Evolutionary conservation across 2,113 vertebrate genomes (phyloP).

Genomic region (Raja brachyura): DNA sequence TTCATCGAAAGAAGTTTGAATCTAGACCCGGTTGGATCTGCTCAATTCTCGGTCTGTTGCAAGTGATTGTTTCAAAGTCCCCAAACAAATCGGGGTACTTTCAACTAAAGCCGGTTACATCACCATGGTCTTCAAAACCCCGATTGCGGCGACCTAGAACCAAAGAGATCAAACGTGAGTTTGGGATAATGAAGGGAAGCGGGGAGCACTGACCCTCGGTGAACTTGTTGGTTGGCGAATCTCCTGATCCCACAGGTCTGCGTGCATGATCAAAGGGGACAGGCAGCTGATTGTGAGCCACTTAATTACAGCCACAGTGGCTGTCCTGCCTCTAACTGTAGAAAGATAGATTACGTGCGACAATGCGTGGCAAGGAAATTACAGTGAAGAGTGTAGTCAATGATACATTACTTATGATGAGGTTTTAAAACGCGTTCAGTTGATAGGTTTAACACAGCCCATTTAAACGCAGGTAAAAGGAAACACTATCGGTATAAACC

Average conservation of each 20-base stretch:
- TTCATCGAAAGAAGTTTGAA: no score
- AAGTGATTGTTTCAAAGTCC: background rate
- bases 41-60: no score
- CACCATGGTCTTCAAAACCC: background rate
- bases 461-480: background rate
- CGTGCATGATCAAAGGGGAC: constrained; percentile 19
- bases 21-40: no score
- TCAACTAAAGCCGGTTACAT: background rate
- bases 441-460: background rate
- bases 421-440: background rate
- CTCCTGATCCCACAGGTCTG: background rate
- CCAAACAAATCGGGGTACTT: background rate
- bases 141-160: background rate
- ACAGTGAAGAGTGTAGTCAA: background rate
- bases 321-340: background rate
- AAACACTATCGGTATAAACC: background rate
- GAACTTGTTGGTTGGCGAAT: background rate
- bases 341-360: background rate
- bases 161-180: background rate
- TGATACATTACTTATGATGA: background rate
- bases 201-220: background rate
- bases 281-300: background rate
- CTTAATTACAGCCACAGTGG: background rate
- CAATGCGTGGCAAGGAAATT: background rate
- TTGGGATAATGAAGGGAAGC: background rate